phyloP scores from a whole-genome alignment of 2,113 vertebrate genomes.

The Carollia perspicillata region DNA sequence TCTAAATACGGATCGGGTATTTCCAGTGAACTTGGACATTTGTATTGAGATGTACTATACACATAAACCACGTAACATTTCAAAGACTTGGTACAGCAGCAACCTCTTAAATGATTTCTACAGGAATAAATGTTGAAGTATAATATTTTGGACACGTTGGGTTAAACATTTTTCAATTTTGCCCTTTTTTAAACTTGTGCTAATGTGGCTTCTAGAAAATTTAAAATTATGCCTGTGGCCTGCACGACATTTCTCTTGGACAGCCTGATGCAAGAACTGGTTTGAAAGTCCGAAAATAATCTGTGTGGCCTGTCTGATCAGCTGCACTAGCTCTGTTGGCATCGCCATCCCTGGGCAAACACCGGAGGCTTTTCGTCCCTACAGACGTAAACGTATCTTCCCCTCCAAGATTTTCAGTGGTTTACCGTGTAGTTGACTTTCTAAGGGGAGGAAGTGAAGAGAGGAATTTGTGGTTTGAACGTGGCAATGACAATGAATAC shows the following conservation, averaged over 20 bases:
- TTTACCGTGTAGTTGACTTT: not conserved
- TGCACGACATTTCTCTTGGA: not conserved
- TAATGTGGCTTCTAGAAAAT: not conserved
- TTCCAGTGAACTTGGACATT: slow-evolving; percentile 3
- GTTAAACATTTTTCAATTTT: slow-evolving; percentile 33
- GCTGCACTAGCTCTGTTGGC: not conserved
- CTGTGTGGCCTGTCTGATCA: not conserved
- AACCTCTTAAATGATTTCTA: slow-evolving; percentile 6
- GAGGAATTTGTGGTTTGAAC: not conserved
- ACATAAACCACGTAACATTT: not conserved
- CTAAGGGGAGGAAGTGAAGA: slow-evolving; percentile 20
- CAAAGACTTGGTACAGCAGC: not conserved
- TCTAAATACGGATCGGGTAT: not conserved
- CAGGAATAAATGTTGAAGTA: not conserved
- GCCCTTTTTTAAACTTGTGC: not conserved
- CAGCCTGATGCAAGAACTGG: not conserved
- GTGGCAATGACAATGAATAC: not conserved
- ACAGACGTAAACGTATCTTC: not conserved
- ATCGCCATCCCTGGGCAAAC: not conserved
- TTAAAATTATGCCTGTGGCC: not conserved
- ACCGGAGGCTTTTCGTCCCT: not conserved
- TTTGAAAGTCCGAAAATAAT: slow-evolving; percentile 17
- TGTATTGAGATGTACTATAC: not conserved
- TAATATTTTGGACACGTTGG: not conserved
- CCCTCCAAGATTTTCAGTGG: not conserved